Evolutionary conservation across 2,113 vertebrate species (phyloP), one percentile per base, ranked within the genome.

Genomic region (Seriola quinqueradiata): DNA sequence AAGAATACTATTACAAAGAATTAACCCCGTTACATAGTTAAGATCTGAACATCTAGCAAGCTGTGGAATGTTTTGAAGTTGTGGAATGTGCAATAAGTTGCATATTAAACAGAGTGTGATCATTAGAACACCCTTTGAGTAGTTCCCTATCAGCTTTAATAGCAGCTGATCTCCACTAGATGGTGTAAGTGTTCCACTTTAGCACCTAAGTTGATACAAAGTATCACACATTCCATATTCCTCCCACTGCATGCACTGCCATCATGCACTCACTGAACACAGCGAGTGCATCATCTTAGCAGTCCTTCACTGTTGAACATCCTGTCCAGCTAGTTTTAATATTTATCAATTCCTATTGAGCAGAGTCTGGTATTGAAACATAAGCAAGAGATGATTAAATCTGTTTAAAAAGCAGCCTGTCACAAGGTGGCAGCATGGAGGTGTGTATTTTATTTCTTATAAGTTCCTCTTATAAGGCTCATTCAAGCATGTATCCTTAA

Each of bases 91-190:
- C 28, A 40, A 19, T 46, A 25, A 28, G 25, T 46, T 23, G 21
- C 32, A 60, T 46, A 12, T 25, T 14, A 8, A 8, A 10, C 14
- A 34, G 11, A 0, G 11, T 55, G 7, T 28, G 6, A 10, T 44
- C 12, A 72, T 2, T 42, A 16, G 2, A 23, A 8, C 16, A 13
- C 7, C 12, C 36, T 32, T 50, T 48, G 6, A 42, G 11, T 0
- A 23, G 21, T 52, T 48, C 25, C 76, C n/a, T 75, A 54, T 60
- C 38, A 63, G 38, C 38, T 28, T 36, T 36, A 42, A 14, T 65
- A 40, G 32, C 19, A 19, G 21, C 54, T 76, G n/a, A 21, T 83
- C 28, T 44, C 92, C 93, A 92, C 87, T 87, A 87, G 93, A 81
- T 88, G 92, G 89, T 21, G 75, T 13, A 34, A 8, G 19, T 79